These are phyloP conservation scores for Hystrix brachyura DNA, from an alignment of 2,113 vertebrate genomes.

Conservation along the genomic window DNA sequence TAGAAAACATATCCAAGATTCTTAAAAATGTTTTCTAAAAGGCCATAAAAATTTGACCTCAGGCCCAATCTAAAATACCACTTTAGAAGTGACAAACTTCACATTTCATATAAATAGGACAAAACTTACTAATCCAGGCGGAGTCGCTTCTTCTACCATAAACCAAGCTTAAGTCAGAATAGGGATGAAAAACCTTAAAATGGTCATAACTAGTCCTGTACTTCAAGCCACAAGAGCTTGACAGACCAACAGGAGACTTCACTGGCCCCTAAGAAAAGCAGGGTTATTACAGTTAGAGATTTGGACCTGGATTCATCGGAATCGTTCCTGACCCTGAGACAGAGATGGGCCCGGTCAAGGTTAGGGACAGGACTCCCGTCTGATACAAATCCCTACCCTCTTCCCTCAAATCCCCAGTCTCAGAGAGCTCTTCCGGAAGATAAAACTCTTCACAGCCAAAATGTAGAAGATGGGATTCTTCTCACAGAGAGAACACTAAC, in stretches of 20 bases:
- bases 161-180: conserved; percentile 60
- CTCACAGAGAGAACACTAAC: neutral
- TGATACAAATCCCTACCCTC: conserved; percentile 3
- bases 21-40: neutral
- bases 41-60: conserved; percentile 5
- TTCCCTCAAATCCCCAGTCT: neutral
- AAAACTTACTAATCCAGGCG: conserved; percentile 70
- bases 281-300: neutral
- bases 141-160: conserved; percentile 46
- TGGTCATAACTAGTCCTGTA: neutral
- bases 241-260: conserved; percentile 15
- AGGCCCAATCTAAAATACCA: neutral
- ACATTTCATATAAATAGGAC: conserved; percentile 31
- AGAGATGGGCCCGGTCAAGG: conserved; percentile 19
- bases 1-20: neutral
- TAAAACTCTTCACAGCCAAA: neutral
- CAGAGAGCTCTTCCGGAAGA: neutral
- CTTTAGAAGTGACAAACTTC: conserved; percentile 33
- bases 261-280: conserved; percentile 27
- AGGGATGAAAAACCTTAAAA: conserved; percentile 30
- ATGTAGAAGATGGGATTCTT: neutral
- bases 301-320: neutral
- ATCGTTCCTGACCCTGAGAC: conserved; percentile 13
- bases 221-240: conserved; percentile 22
- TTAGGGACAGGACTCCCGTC: neutral